phyloP scores from a whole-genome alignment of 2,888 invertebrate genomes.

The Drosophila bunnanda region DNA sequence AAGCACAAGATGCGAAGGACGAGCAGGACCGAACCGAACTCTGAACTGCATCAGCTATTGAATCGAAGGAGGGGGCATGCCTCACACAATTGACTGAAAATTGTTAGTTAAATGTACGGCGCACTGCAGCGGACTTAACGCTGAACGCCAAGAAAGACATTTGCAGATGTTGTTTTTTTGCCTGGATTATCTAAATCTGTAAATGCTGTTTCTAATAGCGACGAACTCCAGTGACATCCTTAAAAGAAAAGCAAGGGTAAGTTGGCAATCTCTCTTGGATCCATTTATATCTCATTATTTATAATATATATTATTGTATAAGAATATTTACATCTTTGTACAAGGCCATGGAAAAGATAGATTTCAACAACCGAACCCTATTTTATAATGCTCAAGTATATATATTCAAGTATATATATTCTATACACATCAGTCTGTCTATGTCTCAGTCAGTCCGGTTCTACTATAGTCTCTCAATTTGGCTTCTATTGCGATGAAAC shows the following conservation, averaged over 20 bases:
- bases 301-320: not conserved
- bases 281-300: not conserved
- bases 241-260: not conserved
- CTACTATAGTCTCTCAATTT: too few relatives aligned
- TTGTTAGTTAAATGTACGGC: slow-evolving; percentile 47
- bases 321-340: not conserved
- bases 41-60: slow-evolving; percentile 12
- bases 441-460: too few relatives aligned
- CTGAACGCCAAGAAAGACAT: slow-evolving; percentile 37
- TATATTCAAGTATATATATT: too few relatives aligned
- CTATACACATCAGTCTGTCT: too few relatives aligned
- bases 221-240: not conserved
- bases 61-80: slow-evolving; percentile 28
- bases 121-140: slow-evolving; percentile 20
- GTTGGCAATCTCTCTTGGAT: not conserved
- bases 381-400: too few relatives aligned
- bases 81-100: slow-evolving; percentile 72
- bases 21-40: slow-evolving; percentile 12
- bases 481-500: too few relatives aligned
- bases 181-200: slow-evolving; percentile 54
- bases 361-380: too few relatives aligned
- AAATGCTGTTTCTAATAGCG: not conserved
- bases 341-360: too few relatives aligned
- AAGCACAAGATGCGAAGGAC: slow-evolving; percentile 48
- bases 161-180: slow-evolving; percentile 49